A percentile compares a stretch with the other conserved stretches of the same genome.
Conservation (phyloP, 2,797 vertebrate genomes). For the Clarias fuscus region DNA sequence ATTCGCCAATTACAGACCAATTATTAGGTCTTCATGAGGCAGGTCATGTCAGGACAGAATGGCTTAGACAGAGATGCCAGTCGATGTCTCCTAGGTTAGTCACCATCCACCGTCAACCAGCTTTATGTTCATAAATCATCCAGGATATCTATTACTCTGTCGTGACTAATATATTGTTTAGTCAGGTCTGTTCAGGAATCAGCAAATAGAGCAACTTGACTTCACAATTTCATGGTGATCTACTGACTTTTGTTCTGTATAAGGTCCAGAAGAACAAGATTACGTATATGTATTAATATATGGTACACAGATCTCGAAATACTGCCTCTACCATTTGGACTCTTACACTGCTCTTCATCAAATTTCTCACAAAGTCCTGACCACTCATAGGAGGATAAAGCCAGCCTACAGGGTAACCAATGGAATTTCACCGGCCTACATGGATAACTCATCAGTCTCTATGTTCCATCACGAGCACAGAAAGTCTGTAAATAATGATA, state of each 20-base stretch:
- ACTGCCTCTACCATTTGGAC: not conserved
- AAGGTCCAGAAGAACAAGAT: not conserved
- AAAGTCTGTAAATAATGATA: conserved; percentile 1
- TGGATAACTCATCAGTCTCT: not conserved
- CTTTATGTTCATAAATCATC: not conserved
- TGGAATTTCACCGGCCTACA: not conserved
- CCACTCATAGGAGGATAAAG: not conserved
- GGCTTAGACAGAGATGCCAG: not conserved
- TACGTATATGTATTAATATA: not conserved
- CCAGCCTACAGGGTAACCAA: not conserved
- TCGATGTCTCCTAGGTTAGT: not conserved
- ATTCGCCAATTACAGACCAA: not conserved
- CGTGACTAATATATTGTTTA: not conserved
- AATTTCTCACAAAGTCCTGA: not conserved
- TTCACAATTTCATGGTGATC: not conserved
- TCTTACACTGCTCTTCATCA: not conserved
- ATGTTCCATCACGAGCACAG: not conserved
- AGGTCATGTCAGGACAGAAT: not conserved
- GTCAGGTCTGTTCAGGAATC: conserved; percentile 8
- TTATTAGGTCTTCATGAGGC: not conserved
- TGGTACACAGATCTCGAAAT: not conserved
- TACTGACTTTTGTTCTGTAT: not conserved
- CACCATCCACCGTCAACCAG: not conserved
- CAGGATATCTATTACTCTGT: not conserved
- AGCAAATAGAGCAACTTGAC: not conserved